These are phyloP conservation scores for Agrochola lychnidis DNA, from an alignment of 2,888 invertebrate genomes.

Conservation along the genomic window DNA sequence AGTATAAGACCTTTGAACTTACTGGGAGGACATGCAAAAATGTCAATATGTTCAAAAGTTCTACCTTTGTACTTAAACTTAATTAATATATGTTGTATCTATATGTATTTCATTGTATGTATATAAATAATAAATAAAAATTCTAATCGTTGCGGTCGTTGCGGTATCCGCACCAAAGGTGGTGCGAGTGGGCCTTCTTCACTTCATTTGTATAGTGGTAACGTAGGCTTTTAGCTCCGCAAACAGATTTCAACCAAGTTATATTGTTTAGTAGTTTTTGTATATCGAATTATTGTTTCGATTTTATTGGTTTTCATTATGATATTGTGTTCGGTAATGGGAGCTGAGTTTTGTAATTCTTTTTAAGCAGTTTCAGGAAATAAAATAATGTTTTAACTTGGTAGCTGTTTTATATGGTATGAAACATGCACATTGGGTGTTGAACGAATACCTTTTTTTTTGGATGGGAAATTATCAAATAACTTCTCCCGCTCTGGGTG, in stretches of 20 bases:
- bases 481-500: too few relatives aligned
- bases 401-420: background rate
- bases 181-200: slow-evolving; percentile 11
- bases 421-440: background rate
- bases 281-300: slow-evolving; percentile 40
- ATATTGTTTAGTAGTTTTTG: slow-evolving; percentile 46
- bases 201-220: background rate
- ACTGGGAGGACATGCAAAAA: too few relatives aligned
- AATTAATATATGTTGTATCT: too few relatives aligned
- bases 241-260: slow-evolving; percentile 53
- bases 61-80: too few relatives aligned
- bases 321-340: slow-evolving; percentile 9
- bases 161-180: too few relatives aligned
- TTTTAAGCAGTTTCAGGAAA: background rate
- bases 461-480: too few relatives aligned
- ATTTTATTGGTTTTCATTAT: slow-evolving; percentile 45
- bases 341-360: background rate
- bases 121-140: too few relatives aligned
- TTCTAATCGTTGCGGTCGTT: background rate
- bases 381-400: background rate
- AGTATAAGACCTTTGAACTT: too few relatives aligned
- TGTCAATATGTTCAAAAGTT: too few relatives aligned
- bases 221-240: slow-evolving; percentile 50
- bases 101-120: too few relatives aligned
- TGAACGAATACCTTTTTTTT: too few relatives aligned